phyloP scores from a whole-genome alignment of 1,140 invertebrate genomes.

The Bombus pascuorum region DNA sequence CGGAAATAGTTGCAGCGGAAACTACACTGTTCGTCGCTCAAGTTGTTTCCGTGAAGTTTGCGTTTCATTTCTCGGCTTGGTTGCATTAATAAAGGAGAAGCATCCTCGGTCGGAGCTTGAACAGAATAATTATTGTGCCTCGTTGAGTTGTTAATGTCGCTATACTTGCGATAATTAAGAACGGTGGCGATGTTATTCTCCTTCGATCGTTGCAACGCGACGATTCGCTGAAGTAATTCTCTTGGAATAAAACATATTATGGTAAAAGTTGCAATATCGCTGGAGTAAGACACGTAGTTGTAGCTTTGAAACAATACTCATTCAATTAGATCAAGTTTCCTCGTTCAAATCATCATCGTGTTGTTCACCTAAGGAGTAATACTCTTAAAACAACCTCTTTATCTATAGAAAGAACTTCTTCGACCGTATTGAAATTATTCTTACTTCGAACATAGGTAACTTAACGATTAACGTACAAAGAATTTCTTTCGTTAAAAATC shows the following conservation, averaged over 20 bases:
- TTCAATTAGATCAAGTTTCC: neutral
- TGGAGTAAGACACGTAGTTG: neutral
- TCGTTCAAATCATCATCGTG: neutral
- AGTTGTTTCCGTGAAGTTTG: neutral
- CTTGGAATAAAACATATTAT: neutral
- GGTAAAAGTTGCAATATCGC: too few relatives aligned
- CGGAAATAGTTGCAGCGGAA: neutral
- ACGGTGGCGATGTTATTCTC: neutral
- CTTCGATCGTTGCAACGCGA: neutral
- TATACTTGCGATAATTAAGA: neutral
- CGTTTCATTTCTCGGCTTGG: slow-evolving; percentile 15
- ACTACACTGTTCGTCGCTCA: neutral
- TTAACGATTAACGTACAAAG: too few relatives aligned
- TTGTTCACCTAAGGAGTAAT: too few relatives aligned
- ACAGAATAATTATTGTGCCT: neutral
- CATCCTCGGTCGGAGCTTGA: neutral
- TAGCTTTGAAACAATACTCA: neutral
- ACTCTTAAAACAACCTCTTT: too few relatives aligned
- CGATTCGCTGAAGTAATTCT: neutral
- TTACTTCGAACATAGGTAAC: too few relatives aligned
- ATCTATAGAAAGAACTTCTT: too few relatives aligned
- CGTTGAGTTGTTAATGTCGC: neutral
- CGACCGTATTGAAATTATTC: too few relatives aligned
- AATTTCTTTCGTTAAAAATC: too few relatives aligned
- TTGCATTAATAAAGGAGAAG: neutral